phyloP scores from a whole-genome alignment of 2,888 invertebrate genomes.

The Nomada goodeniana region DNA sequence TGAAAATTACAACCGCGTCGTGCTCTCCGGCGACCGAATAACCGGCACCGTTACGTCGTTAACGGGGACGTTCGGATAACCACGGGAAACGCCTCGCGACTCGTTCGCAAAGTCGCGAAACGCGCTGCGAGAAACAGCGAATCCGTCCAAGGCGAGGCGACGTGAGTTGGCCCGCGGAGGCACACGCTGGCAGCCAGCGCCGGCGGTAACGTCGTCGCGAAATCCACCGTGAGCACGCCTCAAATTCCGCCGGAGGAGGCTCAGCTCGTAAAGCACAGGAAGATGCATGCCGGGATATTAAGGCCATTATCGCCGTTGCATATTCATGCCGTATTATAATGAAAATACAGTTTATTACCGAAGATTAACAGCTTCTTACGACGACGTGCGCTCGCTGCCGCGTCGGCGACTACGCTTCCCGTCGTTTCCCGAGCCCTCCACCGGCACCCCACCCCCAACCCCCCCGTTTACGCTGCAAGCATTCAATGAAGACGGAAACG shows the following conservation, averaged over 20 bases:
- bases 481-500: constrained; percentile 46
- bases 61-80: constrained; percentile 36
- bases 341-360: constrained; percentile 85
- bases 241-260: constrained; percentile 83
- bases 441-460: no score
- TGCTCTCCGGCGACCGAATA: constrained; percentile 15
- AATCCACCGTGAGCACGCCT: constrained; percentile 82
- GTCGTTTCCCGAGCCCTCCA: constrained; percentile 58
- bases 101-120: constrained; percentile 51
- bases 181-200: constrained; percentile 38
- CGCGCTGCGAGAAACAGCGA: constrained; percentile 48
- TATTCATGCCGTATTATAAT: constrained; percentile 85
- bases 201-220: constrained; percentile 76
- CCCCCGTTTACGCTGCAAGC: not conserved
- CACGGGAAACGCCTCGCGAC: constrained; percentile 47
- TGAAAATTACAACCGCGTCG: constrained; percentile 17
- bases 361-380: constrained; percentile 85
- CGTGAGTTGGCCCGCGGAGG: constrained; percentile 46
- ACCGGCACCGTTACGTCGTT: constrained; percentile 20
- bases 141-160: constrained; percentile 51
- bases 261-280: constrained; percentile 84
- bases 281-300: constrained; percentile 84
- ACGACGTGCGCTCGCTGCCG: constrained; percentile 78
- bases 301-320: constrained; percentile 85
- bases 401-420: constrained; percentile 64